phyloP scores from a whole-genome alignment of 2,888 invertebrate species.

The Omphaloscelis lunosa region DNA sequence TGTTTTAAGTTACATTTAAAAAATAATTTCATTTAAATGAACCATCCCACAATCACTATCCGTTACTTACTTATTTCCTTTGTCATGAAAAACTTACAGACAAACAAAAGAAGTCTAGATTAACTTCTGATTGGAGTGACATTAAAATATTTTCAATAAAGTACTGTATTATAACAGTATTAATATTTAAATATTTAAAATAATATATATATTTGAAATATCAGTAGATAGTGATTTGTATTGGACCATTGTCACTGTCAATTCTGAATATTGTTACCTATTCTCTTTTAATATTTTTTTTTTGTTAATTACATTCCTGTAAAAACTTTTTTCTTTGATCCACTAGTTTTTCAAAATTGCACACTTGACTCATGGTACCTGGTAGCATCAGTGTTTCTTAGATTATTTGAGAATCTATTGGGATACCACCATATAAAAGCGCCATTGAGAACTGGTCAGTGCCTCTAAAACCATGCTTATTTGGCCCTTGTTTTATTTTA shows the following conservation, averaged over 20 bases:
- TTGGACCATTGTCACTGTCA: neutral
- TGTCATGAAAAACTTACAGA: constrained; percentile 11
- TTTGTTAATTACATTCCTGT: too few relatives aligned
- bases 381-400: neutral
- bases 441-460: neutral
- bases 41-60: neutral
- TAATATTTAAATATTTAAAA: neutral
- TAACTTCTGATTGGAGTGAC: neutral
- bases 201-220: neutral
- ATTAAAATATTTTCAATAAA: neutral
- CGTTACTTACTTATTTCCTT: constrained; percentile 5
- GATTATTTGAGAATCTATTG: neutral
- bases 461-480: neutral
- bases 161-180: neutral
- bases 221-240: neutral
- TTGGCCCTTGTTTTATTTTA: neutral
- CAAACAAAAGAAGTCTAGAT: constrained; percentile 10
- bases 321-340: neutral
- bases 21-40: neutral
- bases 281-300: neutral
- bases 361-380: neutral
- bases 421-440: neutral
- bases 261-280: neutral
- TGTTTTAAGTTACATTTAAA: neutral
- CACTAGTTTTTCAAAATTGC: neutral